Base-by-base conservation (phyloP, 2,888 invertebrate genomes). In the Calameuta idolon region DNA sequence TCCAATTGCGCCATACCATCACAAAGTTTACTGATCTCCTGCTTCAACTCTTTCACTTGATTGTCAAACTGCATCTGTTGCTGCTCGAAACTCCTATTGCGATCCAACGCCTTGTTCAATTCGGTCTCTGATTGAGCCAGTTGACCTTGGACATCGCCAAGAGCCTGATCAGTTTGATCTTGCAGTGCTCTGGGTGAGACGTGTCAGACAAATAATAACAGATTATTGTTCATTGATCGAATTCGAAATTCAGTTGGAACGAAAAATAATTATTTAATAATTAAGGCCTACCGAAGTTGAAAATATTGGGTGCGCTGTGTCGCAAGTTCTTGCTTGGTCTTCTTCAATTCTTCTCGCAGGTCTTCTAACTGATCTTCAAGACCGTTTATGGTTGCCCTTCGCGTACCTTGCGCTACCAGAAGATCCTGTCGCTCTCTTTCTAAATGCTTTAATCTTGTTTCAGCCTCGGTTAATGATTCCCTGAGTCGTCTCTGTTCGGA, bases 131-230 rank as follows among this genome's bases (percentile, higher is more conserved):
- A 91, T 82, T 93, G 93, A 69, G 94, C 87, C 69, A 96, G 89
- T 90, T 96, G 95, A 88, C 93, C 93, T 90, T 96, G 96, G 78
- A 94, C 93, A 83, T 96, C 95, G 77, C 93, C 93, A 80, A 95
- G 92, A 73, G 95, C 94, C 86, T 95, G 94, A 90, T 96, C 96
- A 5, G 96, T 95, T 92, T 96, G 96, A 85, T 96, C 94, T 87
- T 96, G 96, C 75, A 96, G 92, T 82, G 95, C 93, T 90, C 96
- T 96, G 77, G 92, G 79, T 73, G 12, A 12, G 9, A n/a, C 9
- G 31, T 34, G 31, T 71, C 23, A 69, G 37, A 77, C 40, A 33
- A 12, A n/a, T 30, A 71, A 23, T 33, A 9, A 68, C 12, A 12
- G 11, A 35, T n/a, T 34, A 9, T 34, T 73, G 68, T 15, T 34